phyloP scores from a whole-genome alignment of 2,113 vertebrate species.

The Aspiorhynchus laticeps region DNA sequence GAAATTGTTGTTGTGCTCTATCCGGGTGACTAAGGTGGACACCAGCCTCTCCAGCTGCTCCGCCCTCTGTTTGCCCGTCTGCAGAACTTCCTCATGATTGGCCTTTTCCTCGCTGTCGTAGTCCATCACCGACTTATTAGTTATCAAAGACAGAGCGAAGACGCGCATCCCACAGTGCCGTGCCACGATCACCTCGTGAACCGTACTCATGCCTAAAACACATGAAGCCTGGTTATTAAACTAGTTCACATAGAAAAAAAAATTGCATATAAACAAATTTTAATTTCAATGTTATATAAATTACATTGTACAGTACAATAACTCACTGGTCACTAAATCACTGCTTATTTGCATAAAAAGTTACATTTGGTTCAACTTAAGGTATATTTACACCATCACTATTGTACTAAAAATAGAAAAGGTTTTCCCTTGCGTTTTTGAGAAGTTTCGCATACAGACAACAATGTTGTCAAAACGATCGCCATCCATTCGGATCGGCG shows the following conservation, averaged over 20 bases:
- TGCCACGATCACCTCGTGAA: slow-evolving; percentile 87
- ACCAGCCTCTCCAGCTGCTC: slow-evolving; percentile 82
- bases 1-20: slow-evolving; percentile 75
- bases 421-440: too few species aligned
- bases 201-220: slow-evolving; percentile 90
- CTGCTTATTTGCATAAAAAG: not conserved
- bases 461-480: too few species aligned
- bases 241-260: not conserved
- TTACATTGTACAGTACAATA: too few species aligned
- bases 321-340: not conserved
- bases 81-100: slow-evolving; percentile 89
- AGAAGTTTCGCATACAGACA: too few species aligned
- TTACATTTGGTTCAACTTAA: not conserved
- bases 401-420: too few species aligned
- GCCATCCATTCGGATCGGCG: too few species aligned
- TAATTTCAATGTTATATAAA: not conserved
- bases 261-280: not conserved
- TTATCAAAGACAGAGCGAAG: slow-evolving; percentile 91
- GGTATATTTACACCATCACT: too few species aligned
- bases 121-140: slow-evolving; percentile 85
- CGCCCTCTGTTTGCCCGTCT: slow-evolving; percentile 74
- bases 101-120: slow-evolving; percentile 82
- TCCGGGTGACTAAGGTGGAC: slow-evolving; percentile 74
- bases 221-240: not conserved
- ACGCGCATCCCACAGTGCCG: slow-evolving; percentile 88